Percentiles rank a stretch among this genome's conserved stretches.
phyloP scores from a whole-genome alignment of 2,797 vertebrate species.

The Eleutherodactylus coqui region DNA sequence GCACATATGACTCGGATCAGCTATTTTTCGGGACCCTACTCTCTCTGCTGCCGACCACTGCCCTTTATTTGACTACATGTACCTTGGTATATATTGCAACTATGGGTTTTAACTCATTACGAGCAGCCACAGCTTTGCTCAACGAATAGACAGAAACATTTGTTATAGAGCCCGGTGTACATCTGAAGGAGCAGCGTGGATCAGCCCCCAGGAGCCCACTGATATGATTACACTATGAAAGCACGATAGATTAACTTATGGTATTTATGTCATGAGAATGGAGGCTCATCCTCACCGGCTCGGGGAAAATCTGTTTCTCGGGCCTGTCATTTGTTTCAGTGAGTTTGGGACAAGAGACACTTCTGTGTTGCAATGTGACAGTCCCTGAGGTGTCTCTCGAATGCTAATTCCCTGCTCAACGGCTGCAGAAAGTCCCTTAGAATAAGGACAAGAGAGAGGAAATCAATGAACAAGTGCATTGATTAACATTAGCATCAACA shows the following conservation, averaged over 20 bases:
- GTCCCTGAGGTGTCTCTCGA: slow-evolving; percentile 36
- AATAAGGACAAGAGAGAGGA: slow-evolving; percentile 45
- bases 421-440: slow-evolving; percentile 42
- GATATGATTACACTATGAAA: slow-evolving; percentile 16
- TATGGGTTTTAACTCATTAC: background rate
- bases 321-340: slow-evolving; percentile 47
- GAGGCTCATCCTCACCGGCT: background rate
- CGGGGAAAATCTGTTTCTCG: background rate
- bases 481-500: slow-evolving; percentile 52
- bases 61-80: no score
- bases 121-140: background rate
- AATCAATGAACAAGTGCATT: slow-evolving; percentile 50
- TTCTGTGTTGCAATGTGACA: slow-evolving; percentile 35
- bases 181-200: background rate
- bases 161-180: background rate
- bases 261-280: slow-evolving; percentile 38
- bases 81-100: background rate
- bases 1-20: slow-evolving; percentile 97
- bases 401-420: slow-evolving; percentile 44
- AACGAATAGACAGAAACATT: background rate
- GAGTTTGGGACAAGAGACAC: slow-evolving; percentile 47
- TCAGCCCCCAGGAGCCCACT: background rate
- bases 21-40: no score
- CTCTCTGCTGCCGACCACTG: no score
- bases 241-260: slow-evolving; percentile 9